Evolutionary conservation across 92 coral and sea anemone species (phyloP), one percentile per base, ranked within the genome.

Genomic region (Actinostola sp.): DNA sequence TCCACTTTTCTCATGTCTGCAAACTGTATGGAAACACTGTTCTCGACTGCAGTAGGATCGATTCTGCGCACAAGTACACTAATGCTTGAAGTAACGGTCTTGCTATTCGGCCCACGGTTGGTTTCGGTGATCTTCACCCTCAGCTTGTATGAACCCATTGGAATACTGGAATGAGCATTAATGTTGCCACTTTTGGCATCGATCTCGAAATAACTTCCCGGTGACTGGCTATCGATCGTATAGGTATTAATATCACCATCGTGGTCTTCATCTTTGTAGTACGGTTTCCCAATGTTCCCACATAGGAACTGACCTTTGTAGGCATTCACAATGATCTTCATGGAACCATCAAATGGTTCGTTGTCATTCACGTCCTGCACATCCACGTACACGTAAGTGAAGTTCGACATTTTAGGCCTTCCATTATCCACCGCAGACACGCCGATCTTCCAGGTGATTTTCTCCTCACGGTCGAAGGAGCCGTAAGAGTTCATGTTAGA

Each of bases 211-310:
- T 76, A 85, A 10, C 71, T 32, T 1, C 85, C 85, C 42, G 82
- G 82, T 25, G 38, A 25, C 44, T 79, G 89, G 29, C 71, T 17
- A 4, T 49, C 35, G 65, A 93, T 73, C 17, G 67, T 26, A 56
- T 91, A 93, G 51, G 82, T 85, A 61, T 88, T 91, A 1, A 49
- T 66, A 52, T 93, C 97, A 2, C 91, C 98, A 24, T 77, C 84
- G 35, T 72, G 87, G 76, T 95, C 99, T 3, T 52, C 45, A 45
- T 95, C 99, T 54, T 51, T 46, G 65, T 91, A 95, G 61, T 95
- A 95, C 2, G 99, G 83, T 63, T 83, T 88, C 0, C 92, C 99
- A 27, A 95, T 82, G 19, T 67, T 42, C n/a, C 99, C 99, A 19
- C 97, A 92, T 1, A 70, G 68, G 82, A 95, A 95, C 28, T 51